phyloP scores from a whole-genome alignment of 2,888 invertebrate species.

The Drosophila maculinotata region DNA sequence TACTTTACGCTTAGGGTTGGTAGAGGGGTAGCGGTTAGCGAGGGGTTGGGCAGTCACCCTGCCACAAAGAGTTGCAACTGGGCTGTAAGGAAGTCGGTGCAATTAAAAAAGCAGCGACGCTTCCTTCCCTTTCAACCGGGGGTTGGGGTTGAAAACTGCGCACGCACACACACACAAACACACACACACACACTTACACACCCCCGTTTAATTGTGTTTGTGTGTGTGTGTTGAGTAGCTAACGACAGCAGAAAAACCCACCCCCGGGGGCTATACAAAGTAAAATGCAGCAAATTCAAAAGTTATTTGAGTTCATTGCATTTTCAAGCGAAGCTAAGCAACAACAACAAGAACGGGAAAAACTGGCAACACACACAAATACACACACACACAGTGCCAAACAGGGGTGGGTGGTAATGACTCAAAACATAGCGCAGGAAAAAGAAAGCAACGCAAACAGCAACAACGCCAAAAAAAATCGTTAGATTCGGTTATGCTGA shows the following conservation, averaged over 20 bases:
- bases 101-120: conserved; percentile 76
- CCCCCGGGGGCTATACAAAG: conserved; percentile 64
- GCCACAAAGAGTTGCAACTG: conserved; percentile 65
- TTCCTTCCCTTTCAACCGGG: conserved; percentile 30
- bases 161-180: conserved; percentile 51
- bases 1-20: conserved; percentile 37
- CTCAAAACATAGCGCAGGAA: conserved; percentile 76
- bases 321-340: conserved; percentile 77
- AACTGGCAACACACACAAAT: conserved; percentile 41
- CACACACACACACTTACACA: conserved; percentile 49
- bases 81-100: conserved; percentile 75
- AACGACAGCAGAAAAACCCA: conserved; percentile 69
- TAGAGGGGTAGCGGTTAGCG: not conserved
- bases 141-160: conserved; percentile 77
- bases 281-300: conserved; percentile 82
- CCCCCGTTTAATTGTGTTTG: conserved; percentile 67
- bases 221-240: conserved; percentile 63
- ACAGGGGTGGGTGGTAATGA: conserved; percentile 79
- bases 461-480: conserved; percentile 55
- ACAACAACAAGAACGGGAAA: conserved; percentile 51
- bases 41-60: conserved; percentile 44
- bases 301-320: conserved; percentile 84
- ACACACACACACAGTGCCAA: conserved; percentile 17
- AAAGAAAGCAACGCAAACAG: conserved; percentile 55
- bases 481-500: conserved; percentile 69